A percentile compares a stretch with the other conserved stretches of the same genome.
phyloP scores from a whole-genome alignment of 2,797 vertebrate genomes.

The Bovichtus diacanthus region DNA sequence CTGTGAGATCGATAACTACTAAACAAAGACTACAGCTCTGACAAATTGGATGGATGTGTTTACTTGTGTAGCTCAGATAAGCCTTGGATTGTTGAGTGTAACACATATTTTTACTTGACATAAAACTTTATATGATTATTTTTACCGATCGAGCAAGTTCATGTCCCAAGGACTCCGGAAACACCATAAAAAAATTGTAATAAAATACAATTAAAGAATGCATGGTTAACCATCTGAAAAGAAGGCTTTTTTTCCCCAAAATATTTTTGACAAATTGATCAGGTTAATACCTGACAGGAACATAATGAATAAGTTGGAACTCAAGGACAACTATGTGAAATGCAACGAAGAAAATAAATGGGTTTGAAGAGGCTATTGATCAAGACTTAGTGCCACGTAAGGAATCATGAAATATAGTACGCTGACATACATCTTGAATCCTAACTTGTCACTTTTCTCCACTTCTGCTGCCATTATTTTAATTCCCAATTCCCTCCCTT shows the following conservation, averaged over 20 bases:
- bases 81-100: slow-evolving; percentile 61
- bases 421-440: neutral
- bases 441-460: neutral
- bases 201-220: slow-evolving; percentile 36
- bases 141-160: slow-evolving; percentile 26
- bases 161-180: slow-evolving; percentile 23
- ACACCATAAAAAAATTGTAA: slow-evolving; percentile 15
- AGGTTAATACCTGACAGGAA: slow-evolving; percentile 23
- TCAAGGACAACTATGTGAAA: slow-evolving; percentile 31
- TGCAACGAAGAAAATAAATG: slow-evolving; percentile 12
- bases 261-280: slow-evolving; percentile 31
- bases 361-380: slow-evolving; percentile 24
- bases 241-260: neutral
- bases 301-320: slow-evolving; percentile 18
- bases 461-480: neutral
- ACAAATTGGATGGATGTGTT: slow-evolving; percentile 74
- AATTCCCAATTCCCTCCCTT: neutral
- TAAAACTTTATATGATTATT: slow-evolving; percentile 25
- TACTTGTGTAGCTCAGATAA: slow-evolving; percentile 54
- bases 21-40: slow-evolving; percentile 71
- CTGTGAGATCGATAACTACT: slow-evolving; percentile 71
- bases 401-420: slow-evolving; percentile 3
- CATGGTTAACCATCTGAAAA: slow-evolving; percentile 36
- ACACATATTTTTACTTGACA: slow-evolving; percentile 54
- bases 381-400: neutral